Conservation (phyloP, 1,140 invertebrate genomes). For the Vanessa atalanta region DNA sequence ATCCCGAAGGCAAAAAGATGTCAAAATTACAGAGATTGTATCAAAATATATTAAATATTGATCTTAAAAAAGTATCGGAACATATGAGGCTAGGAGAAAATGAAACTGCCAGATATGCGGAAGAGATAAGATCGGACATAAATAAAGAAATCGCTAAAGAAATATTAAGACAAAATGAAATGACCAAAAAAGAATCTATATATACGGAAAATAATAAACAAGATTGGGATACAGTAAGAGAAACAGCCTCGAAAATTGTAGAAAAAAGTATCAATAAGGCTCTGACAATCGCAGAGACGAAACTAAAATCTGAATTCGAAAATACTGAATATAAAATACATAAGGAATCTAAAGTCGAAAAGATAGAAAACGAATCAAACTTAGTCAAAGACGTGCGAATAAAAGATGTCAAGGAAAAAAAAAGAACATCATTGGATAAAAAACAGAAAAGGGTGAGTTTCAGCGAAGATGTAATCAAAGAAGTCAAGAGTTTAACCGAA, state of each 20-base stretch:
- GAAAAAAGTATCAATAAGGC: conserved; percentile 34
- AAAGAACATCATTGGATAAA: not conserved
- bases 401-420: not conserved
- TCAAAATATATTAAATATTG: conserved; percentile 7
- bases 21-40: conserved; percentile 37
- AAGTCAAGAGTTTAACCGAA: conserved; percentile 10
- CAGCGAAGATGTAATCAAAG: not conserved
- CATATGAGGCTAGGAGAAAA: not conserved
- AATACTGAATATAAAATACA: not conserved
- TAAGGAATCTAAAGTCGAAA: not conserved
- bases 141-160: conserved; percentile 22
- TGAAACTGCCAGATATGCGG: not conserved
- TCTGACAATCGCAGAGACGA: conserved; percentile 27
- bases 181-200: conserved; percentile 43
- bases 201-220: conserved; percentile 42
- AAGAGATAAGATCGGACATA: conserved; percentile 12
- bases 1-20: conserved; percentile 53
- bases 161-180: conserved; percentile 36
- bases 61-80: conserved; percentile 24
- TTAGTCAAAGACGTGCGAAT: not conserved
- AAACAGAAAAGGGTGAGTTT: not conserved
- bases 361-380: not conserved
- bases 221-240: conserved; percentile 59
- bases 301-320: conserved; percentile 22
- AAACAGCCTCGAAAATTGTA: conserved; percentile 45